Percentiles rank a stretch among this genome's conserved stretches.
These are phyloP conservation scores for Sarcophaga carnaria DNA, from an alignment of 2,888 invertebrate genomes.

Conservation along the genomic window DNA sequence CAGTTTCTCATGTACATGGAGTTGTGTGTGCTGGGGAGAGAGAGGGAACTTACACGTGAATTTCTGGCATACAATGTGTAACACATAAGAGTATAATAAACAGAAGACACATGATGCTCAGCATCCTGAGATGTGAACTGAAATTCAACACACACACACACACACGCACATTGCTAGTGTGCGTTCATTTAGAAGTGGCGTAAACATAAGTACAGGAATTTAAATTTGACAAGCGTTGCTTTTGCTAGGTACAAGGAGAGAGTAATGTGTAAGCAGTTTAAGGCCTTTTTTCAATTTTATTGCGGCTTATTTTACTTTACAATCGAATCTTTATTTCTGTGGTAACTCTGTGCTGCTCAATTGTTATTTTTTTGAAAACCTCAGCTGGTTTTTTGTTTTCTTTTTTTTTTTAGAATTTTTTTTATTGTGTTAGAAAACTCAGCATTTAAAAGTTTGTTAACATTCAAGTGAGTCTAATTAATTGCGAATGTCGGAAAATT, in stretches of 20 bases:
- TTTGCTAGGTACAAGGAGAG: not conserved
- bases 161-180: not conserved
- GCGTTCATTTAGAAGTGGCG: conserved; percentile 29
- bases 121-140: not conserved
- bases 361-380: not conserved
- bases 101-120: not conserved
- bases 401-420: not conserved
- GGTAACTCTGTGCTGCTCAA: not conserved
- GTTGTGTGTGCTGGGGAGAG: no score
- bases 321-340: not conserved
- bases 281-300: conserved; percentile 5
- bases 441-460: not conserved
- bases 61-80: not conserved
- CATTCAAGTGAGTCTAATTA: not conserved
- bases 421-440: not conserved
- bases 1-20: no score
- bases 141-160: no score
- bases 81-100: not conserved
- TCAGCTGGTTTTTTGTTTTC: not conserved
- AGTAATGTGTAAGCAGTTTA: not conserved
- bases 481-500: not conserved
- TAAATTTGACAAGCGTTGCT: conserved; percentile 29
- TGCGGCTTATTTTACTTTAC: conserved; percentile 17
- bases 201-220: conserved; percentile 22
- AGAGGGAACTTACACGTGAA: not conserved